A percentile compares a stretch with the other conserved stretches of the same genome.
These are phyloP conservation scores for Podarcis siculus DNA, from an alignment of 2,797 vertebrate genomes.

Conservation along the genomic window DNA sequence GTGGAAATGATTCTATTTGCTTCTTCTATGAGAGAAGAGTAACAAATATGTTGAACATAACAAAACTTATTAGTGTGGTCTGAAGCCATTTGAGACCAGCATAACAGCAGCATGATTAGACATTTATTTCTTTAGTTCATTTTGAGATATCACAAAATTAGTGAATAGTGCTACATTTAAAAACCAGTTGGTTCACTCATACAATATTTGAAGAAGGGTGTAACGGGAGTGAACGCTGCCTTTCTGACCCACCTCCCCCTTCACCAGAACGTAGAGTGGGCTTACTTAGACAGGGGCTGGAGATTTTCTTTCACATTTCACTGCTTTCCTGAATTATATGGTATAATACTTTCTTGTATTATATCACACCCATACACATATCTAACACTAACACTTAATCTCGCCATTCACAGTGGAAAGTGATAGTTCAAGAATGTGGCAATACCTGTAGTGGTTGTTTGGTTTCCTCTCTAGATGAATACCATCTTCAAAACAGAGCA, in stretches of 20 bases:
- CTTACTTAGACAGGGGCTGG: neutral
- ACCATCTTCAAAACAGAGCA: neutral
- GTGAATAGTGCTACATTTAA: neutral
- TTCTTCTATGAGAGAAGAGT: slow-evolving; percentile 10
- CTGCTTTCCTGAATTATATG: too few species aligned
- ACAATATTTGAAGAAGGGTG: too few species aligned
- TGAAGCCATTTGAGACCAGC: neutral
- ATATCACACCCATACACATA: neutral
- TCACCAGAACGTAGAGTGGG: neutral
- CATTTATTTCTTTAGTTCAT: neutral
- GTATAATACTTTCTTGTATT: too few species aligned
- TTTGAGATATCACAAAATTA: neutral
- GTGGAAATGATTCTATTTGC: slow-evolving; percentile 15
- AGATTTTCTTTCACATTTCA: neutral
- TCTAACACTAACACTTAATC: too few species aligned
- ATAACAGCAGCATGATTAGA: neutral
- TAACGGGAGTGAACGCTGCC: neutral
- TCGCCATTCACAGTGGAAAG: too few species aligned
- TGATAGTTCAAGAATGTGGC: too few species aligned
- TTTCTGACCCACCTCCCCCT: neutral
- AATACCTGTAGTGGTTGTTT: too few species aligned
- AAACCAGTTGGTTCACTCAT: too few species aligned
- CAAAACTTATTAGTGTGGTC: neutral
- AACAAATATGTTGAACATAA: neutral
- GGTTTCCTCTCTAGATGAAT: neutral